Percentiles rank a stretch among this genome's conserved stretches.
phyloP scores from a whole-genome alignment of 2,113 vertebrate genomes.

The Phoenicopterus ruber region DNA sequence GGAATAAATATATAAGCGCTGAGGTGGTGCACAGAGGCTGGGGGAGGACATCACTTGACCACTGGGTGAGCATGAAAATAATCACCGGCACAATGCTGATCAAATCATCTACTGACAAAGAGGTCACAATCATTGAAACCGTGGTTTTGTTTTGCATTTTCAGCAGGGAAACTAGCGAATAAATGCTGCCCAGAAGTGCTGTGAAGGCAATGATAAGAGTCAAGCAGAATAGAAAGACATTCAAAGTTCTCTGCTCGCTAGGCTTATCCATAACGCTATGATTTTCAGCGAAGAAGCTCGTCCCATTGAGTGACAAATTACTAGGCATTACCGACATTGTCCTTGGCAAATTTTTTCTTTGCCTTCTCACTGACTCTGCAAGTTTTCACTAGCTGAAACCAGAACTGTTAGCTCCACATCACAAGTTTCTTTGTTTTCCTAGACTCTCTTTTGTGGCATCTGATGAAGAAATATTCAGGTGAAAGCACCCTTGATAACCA shows the following conservation, averaged over 20 bases:
- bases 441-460: neutral
- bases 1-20: slow-evolving; percentile 88
- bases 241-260: slow-evolving; percentile 68
- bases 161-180: slow-evolving; percentile 82
- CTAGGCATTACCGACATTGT: slow-evolving; percentile 63
- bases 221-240: slow-evolving; percentile 80
- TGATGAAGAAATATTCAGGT: neutral
- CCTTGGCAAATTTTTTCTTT: neutral
- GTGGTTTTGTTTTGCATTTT: slow-evolving; percentile 80
- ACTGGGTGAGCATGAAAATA: slow-evolving; percentile 85
- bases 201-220: slow-evolving; percentile 77
- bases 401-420: slow-evolving; percentile 4
- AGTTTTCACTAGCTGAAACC: slow-evolving; percentile 35
- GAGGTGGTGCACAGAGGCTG: slow-evolving; percentile 82
- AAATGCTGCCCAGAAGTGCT: slow-evolving; percentile 83
- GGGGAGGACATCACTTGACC: slow-evolving; percentile 71
- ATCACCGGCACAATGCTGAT: slow-evolving; percentile 83
- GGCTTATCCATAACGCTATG: slow-evolving; percentile 62
- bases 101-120: slow-evolving; percentile 90
- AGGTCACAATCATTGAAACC: slow-evolving; percentile 86
- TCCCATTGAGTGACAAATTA: slow-evolving; percentile 77
- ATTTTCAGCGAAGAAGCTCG: slow-evolving; percentile 64
- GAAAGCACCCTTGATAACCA: neutral
- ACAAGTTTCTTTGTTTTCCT: slow-evolving; percentile 51
- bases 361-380: slow-evolving; percentile 45